phyloP scores from a whole-genome alignment of 2,113 vertebrate genomes.

The Miniopterus natalensis region DNA sequence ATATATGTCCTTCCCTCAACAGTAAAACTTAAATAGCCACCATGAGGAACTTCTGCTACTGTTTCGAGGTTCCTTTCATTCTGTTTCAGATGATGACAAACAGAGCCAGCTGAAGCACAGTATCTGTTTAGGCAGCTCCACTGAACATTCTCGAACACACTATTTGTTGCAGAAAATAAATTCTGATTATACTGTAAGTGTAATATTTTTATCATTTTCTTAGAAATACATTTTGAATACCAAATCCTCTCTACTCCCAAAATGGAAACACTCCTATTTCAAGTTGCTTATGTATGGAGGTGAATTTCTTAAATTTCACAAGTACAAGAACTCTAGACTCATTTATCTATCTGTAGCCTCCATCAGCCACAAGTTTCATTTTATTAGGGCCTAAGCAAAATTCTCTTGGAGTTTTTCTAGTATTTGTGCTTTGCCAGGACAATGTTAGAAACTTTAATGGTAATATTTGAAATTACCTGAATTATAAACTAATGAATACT shows the following conservation, averaged over 20 bases:
- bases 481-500: background rate
- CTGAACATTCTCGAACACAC: constrained; percentile 46
- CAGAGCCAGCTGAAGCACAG: background rate
- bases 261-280: background rate
- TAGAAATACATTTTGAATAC: constrained; percentile 43
- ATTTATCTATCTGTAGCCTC: background rate
- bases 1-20: background rate
- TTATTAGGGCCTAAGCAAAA: constrained; percentile 24
- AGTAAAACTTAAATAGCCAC: background rate
- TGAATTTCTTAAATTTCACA: constrained; percentile 21
- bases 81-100: constrained; percentile 24
- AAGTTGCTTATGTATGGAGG: constrained; percentile 34
- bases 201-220: constrained; percentile 39
- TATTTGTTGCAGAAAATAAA: constrained; percentile 20
- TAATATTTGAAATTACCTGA: constrained; percentile 31
- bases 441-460: background rate
- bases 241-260: background rate
- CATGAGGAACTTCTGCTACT: background rate
- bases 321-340: background rate
- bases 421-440: background rate
- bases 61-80: background rate
- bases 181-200: background rate
- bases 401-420: constrained; percentile 25
- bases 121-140: background rate
- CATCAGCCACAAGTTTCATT: background rate